Base-by-base conservation (phyloP, 2,113 vertebrate genomes). In the Ceratotherium simum region DNA sequence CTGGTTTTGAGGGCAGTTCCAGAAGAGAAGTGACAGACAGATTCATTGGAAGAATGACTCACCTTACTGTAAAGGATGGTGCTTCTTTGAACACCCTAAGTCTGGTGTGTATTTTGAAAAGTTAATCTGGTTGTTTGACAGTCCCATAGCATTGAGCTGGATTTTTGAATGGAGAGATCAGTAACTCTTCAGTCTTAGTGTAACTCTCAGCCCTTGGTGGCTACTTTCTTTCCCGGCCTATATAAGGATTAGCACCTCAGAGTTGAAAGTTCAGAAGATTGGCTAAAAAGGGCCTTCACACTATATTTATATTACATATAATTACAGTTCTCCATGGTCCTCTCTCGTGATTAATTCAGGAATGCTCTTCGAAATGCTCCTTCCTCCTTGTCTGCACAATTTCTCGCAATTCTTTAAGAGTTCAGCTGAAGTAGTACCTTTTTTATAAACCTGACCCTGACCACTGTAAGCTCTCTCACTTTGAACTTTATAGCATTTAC, bases 31-130 rank as follows among this genome's bases (percentile, higher is more conserved):
- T 83, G 81, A 78, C 46, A 73, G n/a, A 88, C 65, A 56, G 0
- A 79, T 64, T 93, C 46, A 5, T 51, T 70, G 80, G 64, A 94
- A 92, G 91, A 64, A 29, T 51, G 64, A 64, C 65, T 91, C 21
- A 79, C n/a, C 8, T 70, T 56, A 31, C 31, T 58, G 6, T 83
- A 69, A 64, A 96, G 80, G 65, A 27, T 29, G 39, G 42, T 0
- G 0, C 76, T 88, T 91, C 27, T 81, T 88, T 80, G 65, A 69
- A 58, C 39, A 69, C 31, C 23, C 25, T 90, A 18, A 56, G 94
- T 86, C 64, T 91, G 29, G 23, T 81, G 9, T 89, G 31, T 93
- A 25, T 96, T 95, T 90, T 84, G 51, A 91, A 92, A 95, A 93
- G 58, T 81, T 36, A 56, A 51, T 94, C 23, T 78, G 51, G 27